phyloP scores from a whole-genome alignment of 1,140 invertebrate species.

The Bathynomus jamesi region DNA sequence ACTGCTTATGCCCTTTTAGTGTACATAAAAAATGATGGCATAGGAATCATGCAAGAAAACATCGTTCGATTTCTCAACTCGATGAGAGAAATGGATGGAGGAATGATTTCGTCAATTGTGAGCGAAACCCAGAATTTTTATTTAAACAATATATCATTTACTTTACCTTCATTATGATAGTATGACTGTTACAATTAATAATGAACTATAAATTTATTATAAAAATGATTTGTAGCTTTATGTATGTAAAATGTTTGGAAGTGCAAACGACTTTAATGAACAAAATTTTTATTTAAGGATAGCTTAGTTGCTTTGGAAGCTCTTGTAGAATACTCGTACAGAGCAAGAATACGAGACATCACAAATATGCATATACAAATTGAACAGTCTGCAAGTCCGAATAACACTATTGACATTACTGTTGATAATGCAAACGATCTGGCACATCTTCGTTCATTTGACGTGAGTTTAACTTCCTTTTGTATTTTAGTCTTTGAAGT shows the following conservation, averaged over 20 bases:
- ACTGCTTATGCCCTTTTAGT: constrained; percentile 54
- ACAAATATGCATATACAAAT: constrained; percentile 48
- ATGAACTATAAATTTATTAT: no score
- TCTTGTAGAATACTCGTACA: constrained; percentile 51
- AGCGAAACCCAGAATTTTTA: no score
- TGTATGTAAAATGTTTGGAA: no score
- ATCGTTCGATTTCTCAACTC: constrained; percentile 54
- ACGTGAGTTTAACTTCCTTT: constrained; percentile 21
- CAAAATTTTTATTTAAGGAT: no score
- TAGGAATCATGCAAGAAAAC: constrained; percentile 43
- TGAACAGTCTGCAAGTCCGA: constrained; percentile 35
- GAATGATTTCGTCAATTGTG: constrained; percentile 51
- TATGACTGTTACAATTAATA: no score
- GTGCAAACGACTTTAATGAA: no score
- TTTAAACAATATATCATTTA: no score
- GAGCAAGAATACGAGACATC: constrained; percentile 51
- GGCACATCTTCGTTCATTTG: constrained; percentile 25
- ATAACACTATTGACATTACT: constrained; percentile 26
- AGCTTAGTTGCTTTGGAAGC: constrained; percentile 54
- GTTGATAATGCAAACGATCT: constrained; percentile 18
- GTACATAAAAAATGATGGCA: constrained; percentile 44
- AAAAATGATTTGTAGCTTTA: no score
- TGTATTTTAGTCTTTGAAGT: no score
- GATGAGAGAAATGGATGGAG: constrained; percentile 51
- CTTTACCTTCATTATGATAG: no score